Evolutionary conservation across 2,797 vertebrate species (phyloP), one percentile per base, ranked within the genome.

Genomic region (Oreochromis mossambicus): DNA sequence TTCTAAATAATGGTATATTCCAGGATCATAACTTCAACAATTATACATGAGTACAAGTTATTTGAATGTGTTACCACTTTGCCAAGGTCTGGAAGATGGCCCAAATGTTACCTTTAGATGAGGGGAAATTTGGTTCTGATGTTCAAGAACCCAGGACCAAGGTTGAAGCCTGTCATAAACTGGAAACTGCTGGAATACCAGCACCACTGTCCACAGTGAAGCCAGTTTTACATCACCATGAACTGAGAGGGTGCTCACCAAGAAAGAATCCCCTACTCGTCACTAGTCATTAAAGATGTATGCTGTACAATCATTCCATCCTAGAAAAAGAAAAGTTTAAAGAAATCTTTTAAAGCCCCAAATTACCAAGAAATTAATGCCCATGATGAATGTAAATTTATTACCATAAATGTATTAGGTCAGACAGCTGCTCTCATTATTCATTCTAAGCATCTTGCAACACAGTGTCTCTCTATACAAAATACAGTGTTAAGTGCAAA

Each of bases 381-480:
- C 11, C 19, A 38, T 0, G 3, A 63, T 63, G 19, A 38, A 21
- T 63, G 34, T 0, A 63, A n/a, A 63, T 63, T 63, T 63, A 19
- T 63, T 63, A 63, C 58, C 58, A 63, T 3, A 63, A 63, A 38
- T 21, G 34, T 38, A 34, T 68, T 43, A 46, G 66, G 21, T 46
- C 41, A 46, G 66, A 73, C 5, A 48, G 43, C 41, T 73, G 24
- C 43, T 29, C 66, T 48, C 10, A 29, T 73, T 73, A 46, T 73
- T 46, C 24, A 73, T 46, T 73, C 41, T 19, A 46, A 48, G 14
- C 41, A 73, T 26, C 66, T 46, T 73, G 66, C 41, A 26, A 48
- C 66, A 6, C 8, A 73, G 14, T 29, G 41, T 73, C 14, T 26
- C 8, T 15, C 4, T 73, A 26, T 46, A 48, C 24, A 73, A 73